Base-by-base conservation (phyloP, 2,888 invertebrate species). In the Exephanes ischioxanthus region DNA sequence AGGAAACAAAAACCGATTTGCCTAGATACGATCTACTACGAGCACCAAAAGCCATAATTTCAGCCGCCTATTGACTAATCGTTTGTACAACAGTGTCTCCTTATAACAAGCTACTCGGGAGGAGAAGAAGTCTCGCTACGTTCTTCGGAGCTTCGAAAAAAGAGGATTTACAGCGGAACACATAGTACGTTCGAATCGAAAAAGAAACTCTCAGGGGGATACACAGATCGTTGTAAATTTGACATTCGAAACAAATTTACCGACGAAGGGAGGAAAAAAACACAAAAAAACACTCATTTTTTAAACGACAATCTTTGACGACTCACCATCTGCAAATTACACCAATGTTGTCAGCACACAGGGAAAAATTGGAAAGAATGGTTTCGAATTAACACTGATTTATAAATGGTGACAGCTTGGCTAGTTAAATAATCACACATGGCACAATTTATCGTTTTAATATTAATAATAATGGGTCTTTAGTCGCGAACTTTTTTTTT, bases 281-380 rank as follows among this genome's bases (percentile, higher is more conserved):
- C 26, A 58, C 26, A 58, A 88, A 89, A 89, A 88, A 88, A 92
- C 89, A 91, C 90, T 90, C 88, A 90, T 87, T 80, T 88, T 88
- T 86, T 86, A 87, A 87, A 89, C 88, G 87, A 87, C 86, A 86
- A 77, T 86, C 84, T 81, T 85, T 89, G 89, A 86, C 88, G 90
- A 94, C 94, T 94, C 93, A 94, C 94, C 94, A 91, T 94, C 94
- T 94, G 91, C 90, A 89, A 86, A 90, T 90, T 91, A 92, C 91
- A 92, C 90, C 93, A 92, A 91, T 89, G 91, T 90, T 89, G 91
- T 91, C 94, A 92, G 92, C 93, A 92, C 89, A 92, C 91, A 90
- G 90, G 91, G 91, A 89, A 92, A 92, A 92, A 92, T 92, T 91
- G 93, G 91, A 91, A 91, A 91, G 91, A 91, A 91, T 91, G 89